Evolutionary conservation across 2,888 invertebrate genomes (phyloP).

Genomic region (Kryphioiulus occultus): DNA sequence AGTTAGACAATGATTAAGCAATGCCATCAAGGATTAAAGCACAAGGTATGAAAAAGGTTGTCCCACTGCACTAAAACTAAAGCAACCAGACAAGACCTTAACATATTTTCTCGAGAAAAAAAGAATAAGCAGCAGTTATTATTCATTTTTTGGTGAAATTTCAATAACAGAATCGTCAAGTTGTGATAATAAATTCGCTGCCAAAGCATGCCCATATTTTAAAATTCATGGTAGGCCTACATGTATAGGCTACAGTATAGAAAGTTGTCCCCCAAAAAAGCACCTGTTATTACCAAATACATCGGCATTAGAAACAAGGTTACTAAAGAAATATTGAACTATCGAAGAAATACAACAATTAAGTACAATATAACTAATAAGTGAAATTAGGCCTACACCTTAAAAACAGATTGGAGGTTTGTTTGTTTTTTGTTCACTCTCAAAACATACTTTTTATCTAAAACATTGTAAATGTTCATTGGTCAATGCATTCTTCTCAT

Average conservation of each 20-base stretch:
- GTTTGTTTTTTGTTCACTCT: no score
- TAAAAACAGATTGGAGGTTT: no score
- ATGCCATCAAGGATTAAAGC: background rate
- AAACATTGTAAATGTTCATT: no score
- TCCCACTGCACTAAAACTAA: background rate
- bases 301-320: background rate
- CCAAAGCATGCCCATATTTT: background rate
- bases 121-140: background rate
- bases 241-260: background rate
- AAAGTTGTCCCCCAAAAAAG: background rate
- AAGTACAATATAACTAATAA: no score
- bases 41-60: background rate
- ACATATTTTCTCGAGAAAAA: background rate
- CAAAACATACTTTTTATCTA: no score
- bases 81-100: constrained; percentile 29
- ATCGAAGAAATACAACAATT: no score
- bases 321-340: no score
- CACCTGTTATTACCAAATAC: background rate
- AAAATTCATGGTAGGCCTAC: no score
- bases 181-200: background rate
- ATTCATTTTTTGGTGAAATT: background rate
- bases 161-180: background rate
- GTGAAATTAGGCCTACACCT: no score
- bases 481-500: no score
- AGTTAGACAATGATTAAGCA: constrained; percentile 13